These are phyloP conservation scores for Mormyrus proboscirostris DNA, from an alignment of 2,797 vertebrate genomes.

Conservation along the genomic window DNA sequence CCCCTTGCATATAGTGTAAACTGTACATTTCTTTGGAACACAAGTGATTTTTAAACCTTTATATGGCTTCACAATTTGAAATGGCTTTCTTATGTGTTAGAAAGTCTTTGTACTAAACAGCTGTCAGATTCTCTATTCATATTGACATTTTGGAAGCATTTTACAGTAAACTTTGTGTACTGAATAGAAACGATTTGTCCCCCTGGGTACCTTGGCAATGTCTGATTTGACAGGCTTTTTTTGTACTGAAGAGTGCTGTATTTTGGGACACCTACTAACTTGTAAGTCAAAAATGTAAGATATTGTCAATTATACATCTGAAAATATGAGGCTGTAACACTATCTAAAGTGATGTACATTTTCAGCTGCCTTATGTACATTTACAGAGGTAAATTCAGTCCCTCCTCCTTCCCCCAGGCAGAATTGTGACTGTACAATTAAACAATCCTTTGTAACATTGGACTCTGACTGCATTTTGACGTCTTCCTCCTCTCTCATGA, in stretches of 20 bases:
- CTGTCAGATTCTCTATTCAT: conserved; percentile 80
- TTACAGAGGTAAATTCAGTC: conserved; percentile 82
- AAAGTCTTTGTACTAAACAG: conserved; percentile 81
- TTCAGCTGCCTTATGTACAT: conserved; percentile 99
- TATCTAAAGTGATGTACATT: conserved; percentile 98
- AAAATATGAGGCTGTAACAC: conserved; percentile 97
- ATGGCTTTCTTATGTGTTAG: conserved; percentile 75
- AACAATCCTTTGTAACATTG: conserved; percentile 99
- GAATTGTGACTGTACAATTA: conserved; percentile 99
- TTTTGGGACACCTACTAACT: conserved; percentile 93
- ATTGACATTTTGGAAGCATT: conserved; percentile 77
- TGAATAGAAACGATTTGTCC: conserved; percentile 64
- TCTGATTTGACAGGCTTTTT: conserved; percentile 82
- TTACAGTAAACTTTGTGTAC: conserved; percentile 50
- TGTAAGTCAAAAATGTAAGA: conserved; percentile 94
- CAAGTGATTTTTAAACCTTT: conserved; percentile 89
- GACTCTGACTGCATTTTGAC: conserved; percentile 75
- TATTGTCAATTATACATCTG: conserved; percentile 98
- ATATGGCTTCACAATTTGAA: conserved; percentile 79
- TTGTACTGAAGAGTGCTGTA: conserved; percentile 99
- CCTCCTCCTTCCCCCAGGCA: conserved; percentile 85
- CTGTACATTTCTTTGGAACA: conserved; percentile 91
- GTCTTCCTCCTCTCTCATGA: conserved; percentile 71
- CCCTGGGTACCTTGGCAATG: conserved; percentile 73
- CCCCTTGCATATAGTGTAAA: conserved; percentile 96